phyloP scores from a whole-genome alignment of 92 coral and sea anemone genomes.

The Scolanthus callimorphus region DNA sequence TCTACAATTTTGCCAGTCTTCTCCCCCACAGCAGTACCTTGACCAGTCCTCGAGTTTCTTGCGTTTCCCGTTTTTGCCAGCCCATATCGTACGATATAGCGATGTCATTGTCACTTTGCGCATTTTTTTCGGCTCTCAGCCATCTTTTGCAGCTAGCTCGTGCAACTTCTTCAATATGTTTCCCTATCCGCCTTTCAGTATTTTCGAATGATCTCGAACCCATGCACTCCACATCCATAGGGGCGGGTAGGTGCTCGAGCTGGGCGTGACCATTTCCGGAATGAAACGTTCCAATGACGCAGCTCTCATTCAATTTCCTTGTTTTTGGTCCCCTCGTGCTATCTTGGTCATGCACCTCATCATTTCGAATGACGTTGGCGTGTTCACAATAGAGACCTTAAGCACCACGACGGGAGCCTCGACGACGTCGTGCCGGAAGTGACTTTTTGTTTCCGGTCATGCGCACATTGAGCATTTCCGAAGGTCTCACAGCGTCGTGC shows the following conservation, averaged over 20 bases:
- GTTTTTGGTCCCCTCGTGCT: conserved; percentile 4
- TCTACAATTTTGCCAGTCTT: conserved; percentile 12
- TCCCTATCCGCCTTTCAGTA: conserved; percentile 10
- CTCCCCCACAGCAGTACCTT: conserved; percentile 11
- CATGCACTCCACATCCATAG: conserved; percentile 8
- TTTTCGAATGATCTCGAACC: conserved; percentile 2
- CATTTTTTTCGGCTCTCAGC: not conserved
- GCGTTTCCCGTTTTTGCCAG: conserved; percentile 21
- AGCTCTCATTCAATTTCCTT: conserved; percentile 3
- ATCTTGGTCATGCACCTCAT: not conserved
- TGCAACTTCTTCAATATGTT: conserved; percentile 12
- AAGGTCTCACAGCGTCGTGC: conserved; percentile 16
- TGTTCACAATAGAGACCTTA: conserved; percentile 25
- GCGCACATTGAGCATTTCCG: not conserved
- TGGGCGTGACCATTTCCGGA: conserved; percentile 12
- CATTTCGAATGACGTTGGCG: conserved; percentile 1
- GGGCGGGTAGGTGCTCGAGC: conserved; percentile 1
- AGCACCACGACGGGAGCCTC: conserved; percentile 23
- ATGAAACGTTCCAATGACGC: conserved; percentile 9
- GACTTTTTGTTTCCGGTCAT: too few species aligned
- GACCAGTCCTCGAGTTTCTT: conserved; percentile 12
- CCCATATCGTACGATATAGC: conserved; percentile 20
- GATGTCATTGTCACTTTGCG: not conserved
- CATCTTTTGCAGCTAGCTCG: not conserved
- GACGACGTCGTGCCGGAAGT: conserved; percentile 3